These are phyloP conservation scores for Planococcus citri DNA, from an alignment of 1,140 invertebrate species.

Conservation along the genomic window DNA sequence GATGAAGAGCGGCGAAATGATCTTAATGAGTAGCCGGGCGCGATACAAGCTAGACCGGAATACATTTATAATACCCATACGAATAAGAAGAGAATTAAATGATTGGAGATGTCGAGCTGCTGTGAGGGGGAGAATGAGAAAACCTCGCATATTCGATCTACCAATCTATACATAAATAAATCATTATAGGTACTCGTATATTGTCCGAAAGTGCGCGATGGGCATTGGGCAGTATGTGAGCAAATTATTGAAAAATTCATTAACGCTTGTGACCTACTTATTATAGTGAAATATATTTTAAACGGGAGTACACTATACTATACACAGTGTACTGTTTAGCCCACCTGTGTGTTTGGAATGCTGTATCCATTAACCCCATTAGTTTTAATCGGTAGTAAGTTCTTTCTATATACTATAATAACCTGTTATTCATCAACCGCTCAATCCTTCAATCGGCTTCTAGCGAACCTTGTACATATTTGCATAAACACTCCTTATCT, in stretches of 20 bases:
- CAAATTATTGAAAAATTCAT: conserved; percentile 4
- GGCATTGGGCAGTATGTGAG: not conserved
- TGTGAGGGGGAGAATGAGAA: not conserved
- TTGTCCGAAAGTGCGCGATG: not conserved
- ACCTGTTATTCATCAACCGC: conserved; percentile 16
- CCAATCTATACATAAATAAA: not conserved
- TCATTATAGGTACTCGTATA: too few relatives aligned
- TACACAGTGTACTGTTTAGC: too few relatives aligned
- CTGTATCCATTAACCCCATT: conserved; percentile 19
- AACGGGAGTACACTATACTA: conserved; percentile 1
- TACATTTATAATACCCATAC: too few relatives aligned
- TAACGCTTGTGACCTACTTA: conserved; percentile 6
- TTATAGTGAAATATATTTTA: conserved; percentile 8
- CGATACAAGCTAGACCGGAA: not conserved
- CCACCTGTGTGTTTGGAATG: conserved; percentile 19
- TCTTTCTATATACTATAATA: conserved; percentile 8
- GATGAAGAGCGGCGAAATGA: not conserved
- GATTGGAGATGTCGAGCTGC: too few relatives aligned
- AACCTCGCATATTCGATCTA: too few relatives aligned
- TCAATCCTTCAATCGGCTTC: conserved; percentile 18
- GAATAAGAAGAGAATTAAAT: too few relatives aligned
- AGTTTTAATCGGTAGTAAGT: conserved; percentile 14
- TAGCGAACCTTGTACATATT: conserved; percentile 18
- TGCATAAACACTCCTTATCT: conserved; percentile 18
- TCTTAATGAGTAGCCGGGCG: not conserved